Evolutionary conservation across 2,888 invertebrate species (phyloP).

Genomic region (Anthoptus insignis): DNA sequence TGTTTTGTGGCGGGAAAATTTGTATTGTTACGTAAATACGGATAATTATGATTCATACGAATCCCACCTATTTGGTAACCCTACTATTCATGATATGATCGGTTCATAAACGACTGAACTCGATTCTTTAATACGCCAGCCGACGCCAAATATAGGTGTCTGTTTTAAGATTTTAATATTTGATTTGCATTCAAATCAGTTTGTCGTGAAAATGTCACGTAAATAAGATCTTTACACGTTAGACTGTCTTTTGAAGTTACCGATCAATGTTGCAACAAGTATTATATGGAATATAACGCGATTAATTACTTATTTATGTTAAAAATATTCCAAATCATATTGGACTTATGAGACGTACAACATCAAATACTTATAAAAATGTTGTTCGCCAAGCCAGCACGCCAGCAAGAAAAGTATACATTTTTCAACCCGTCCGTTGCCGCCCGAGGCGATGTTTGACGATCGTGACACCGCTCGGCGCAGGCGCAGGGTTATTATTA

Average conservation of each 20-base stretch:
- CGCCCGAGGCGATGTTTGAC: slow-evolving; percentile 73
- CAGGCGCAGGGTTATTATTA: slow-evolving; percentile 78
- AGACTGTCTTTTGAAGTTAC: not conserved
- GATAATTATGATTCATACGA: too few species aligned
- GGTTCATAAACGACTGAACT: slow-evolving; percentile 11
- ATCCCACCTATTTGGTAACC: too few species aligned
- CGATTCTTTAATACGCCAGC: slow-evolving; percentile 15
- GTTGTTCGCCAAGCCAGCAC: too few species aligned
- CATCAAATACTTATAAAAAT: too few species aligned
- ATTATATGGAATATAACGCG: too few species aligned
- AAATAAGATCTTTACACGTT: slow-evolving; percentile 14
- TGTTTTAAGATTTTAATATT: slow-evolving; percentile 24
- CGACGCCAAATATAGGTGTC: slow-evolving; percentile 15
- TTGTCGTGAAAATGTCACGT: slow-evolving; percentile 19
- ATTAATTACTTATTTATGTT: too few species aligned
- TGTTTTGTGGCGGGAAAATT: too few species aligned
- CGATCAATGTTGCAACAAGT: not conserved
- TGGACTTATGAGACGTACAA: too few species aligned
- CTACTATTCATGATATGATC: slow-evolving; percentile 6
- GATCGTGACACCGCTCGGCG: slow-evolving; percentile 77
- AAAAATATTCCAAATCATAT: too few species aligned
- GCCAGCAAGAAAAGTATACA: slow-evolving; percentile 58
- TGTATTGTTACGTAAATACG: too few species aligned
- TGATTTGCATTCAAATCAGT: slow-evolving; percentile 27
- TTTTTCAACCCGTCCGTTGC: slow-evolving; percentile 56